Evolutionary conservation across 2,888 invertebrate species (phyloP).

Genomic region (Nephrocerus scutellatus): DNA sequence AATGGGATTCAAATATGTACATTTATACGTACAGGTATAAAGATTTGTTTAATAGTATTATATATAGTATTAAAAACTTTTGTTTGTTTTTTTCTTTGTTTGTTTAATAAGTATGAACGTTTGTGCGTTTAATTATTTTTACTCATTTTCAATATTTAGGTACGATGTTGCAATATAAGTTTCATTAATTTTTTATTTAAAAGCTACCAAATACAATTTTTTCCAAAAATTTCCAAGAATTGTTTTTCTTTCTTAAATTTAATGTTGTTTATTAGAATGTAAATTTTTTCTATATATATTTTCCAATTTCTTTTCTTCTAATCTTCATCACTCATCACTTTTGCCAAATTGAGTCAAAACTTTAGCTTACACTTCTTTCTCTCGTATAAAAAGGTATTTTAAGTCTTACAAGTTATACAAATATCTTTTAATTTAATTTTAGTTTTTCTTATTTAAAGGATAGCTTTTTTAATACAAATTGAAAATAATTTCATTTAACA

Average conservation of each 20-base stretch:
- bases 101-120: conserved; percentile 14
- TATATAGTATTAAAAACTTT: no score
- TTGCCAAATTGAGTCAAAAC: conserved; percentile 9
- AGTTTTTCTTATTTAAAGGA: conserved; percentile 2
- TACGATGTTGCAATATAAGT: conserved; percentile 24
- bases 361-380: conserved; percentile 20
- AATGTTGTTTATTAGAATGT: no score
- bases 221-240: not conserved
- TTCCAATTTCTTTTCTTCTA: no score
- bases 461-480: no score
- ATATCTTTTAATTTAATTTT: conserved; percentile 12
- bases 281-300: no score
- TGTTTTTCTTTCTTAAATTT: not conserved
- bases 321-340: no score
- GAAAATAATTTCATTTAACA: no score
- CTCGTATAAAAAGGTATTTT: conserved; percentile 24
- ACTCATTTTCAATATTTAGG: conserved; percentile 20
- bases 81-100: conserved; percentile 4
- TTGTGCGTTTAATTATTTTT: conserved; percentile 21
- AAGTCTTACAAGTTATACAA: conserved; percentile 23
- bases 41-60: no score
- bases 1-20: no score
- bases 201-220: conserved; percentile 16
- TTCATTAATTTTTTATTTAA: conserved; percentile 17
- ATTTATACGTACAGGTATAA: no score